These are phyloP conservation scores for Drosophila tsacasi DNA, from an alignment of 1,140 invertebrate genomes.

Conservation along the genomic window DNA sequence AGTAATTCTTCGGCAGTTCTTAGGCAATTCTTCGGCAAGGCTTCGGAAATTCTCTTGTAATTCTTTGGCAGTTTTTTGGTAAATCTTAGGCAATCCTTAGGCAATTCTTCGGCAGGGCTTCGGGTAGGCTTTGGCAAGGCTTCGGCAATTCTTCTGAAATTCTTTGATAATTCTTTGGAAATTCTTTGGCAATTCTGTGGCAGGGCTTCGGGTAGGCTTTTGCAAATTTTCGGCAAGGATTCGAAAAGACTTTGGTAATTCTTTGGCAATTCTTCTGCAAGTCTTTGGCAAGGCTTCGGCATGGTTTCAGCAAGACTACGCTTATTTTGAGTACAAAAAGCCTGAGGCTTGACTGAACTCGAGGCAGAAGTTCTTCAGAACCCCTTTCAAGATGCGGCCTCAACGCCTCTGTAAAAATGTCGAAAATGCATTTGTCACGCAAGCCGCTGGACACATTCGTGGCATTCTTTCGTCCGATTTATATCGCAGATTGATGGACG, in stretches of 20 bases:
- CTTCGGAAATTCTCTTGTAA: no score
- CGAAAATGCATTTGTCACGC: constrained; percentile 53
- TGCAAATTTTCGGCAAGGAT: background rate
- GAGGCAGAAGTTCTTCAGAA: background rate
- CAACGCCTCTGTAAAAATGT: constrained; percentile 17
- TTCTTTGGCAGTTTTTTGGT: no score
- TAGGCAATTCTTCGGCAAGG: no score
- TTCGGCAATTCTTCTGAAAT: no score
- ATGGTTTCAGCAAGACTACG: background rate
- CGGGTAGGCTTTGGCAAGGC: no score
- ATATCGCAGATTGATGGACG: constrained; percentile 48
- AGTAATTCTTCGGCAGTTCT: no score
- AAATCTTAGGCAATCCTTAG: background rate
- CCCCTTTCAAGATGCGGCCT: no score
- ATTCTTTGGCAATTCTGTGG: background rate
- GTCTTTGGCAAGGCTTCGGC: background rate
- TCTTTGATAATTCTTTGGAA: background rate
- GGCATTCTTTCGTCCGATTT: constrained; percentile 58
- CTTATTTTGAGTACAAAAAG: background rate
- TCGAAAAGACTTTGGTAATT: background rate
- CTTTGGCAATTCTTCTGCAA: background rate
- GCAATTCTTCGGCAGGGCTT: background rate
- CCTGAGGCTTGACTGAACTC: background rate
- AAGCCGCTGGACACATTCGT: constrained; percentile 26
- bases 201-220: background rate